A percentile compares a stretch with the other conserved stretches of the same genome.
Evolutionary conservation across 2,888 invertebrate species (phyloP).

Genomic region (Agrotis clavis): DNA sequence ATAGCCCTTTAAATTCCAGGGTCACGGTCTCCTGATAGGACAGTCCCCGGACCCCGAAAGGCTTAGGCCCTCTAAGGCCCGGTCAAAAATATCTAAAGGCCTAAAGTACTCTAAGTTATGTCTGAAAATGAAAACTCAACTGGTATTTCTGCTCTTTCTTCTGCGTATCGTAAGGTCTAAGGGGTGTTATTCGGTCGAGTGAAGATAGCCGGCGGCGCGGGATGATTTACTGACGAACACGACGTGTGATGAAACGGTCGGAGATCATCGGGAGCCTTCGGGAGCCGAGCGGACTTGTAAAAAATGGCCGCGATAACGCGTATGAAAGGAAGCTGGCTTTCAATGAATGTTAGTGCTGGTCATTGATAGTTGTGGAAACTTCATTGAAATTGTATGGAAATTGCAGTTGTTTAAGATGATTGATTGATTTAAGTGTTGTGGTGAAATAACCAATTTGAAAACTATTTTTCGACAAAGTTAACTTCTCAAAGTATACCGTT

Average conservation of each 20-base stretch:
- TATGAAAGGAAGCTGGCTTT: conserved; percentile 50
- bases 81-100: too few relatives aligned
- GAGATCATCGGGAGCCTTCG: conserved; percentile 57
- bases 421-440: neutral
- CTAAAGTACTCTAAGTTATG: too few relatives aligned
- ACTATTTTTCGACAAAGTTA: neutral
- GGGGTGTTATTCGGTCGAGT: conserved; percentile 64
- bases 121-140: neutral
- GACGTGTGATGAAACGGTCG: conserved; percentile 65
- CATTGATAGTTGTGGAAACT: conserved; percentile 49
- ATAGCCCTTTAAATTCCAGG: too few relatives aligned
- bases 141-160: conserved; percentile 31
- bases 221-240: conserved; percentile 67
- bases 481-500: too few relatives aligned
- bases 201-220: conserved; percentile 64
- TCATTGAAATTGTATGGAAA: conserved; percentile 38
- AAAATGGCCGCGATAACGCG: conserved; percentile 62
- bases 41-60: too few relatives aligned
- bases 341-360: conserved; percentile 47
- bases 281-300: conserved; percentile 50
- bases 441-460: neutral
- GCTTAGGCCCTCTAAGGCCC: too few relatives aligned
- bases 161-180: conserved; percentile 35
- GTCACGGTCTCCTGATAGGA: too few relatives aligned
- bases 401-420: conserved; percentile 9